Evolutionary conservation across 2,113 vertebrate genomes (phyloP).

Genomic region (Hystrix brachyura): DNA sequence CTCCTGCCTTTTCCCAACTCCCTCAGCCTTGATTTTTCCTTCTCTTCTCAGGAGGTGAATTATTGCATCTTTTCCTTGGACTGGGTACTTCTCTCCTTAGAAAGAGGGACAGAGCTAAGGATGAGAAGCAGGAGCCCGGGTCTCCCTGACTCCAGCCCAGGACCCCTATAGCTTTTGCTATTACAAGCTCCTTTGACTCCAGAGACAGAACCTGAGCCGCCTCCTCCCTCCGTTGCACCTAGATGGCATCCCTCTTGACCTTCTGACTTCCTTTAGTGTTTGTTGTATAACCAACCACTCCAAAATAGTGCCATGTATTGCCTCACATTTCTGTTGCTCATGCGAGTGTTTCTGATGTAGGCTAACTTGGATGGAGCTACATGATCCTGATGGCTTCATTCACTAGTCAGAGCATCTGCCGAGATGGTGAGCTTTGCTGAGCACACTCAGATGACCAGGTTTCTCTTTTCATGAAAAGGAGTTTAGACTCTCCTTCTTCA

Average conservation of each 20-base stretch:
- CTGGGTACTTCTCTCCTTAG: background rate
- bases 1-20: background rate
- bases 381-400: background rate
- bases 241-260: background rate
- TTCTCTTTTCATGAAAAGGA: background rate
- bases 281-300: background rate
- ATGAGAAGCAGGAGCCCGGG: background rate
- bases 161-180: background rate
- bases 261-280: background rate
- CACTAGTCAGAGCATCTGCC: background rate
- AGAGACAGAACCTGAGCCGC: background rate
- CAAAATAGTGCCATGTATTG: background rate
- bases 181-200: background rate
- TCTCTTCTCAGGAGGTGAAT: background rate
- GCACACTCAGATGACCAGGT: background rate
- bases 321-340: background rate
- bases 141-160: background rate
- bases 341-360: background rate
- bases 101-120: background rate
- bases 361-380: background rate
- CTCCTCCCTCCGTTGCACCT: too few relatives aligned
- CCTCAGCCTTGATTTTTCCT: background rate
- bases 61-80: background rate
- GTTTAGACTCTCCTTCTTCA: background rate
- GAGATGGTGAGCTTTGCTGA: background rate